Conservation (phyloP, 1,140 invertebrate species). For the Luehdorfia chinensis region DNA sequence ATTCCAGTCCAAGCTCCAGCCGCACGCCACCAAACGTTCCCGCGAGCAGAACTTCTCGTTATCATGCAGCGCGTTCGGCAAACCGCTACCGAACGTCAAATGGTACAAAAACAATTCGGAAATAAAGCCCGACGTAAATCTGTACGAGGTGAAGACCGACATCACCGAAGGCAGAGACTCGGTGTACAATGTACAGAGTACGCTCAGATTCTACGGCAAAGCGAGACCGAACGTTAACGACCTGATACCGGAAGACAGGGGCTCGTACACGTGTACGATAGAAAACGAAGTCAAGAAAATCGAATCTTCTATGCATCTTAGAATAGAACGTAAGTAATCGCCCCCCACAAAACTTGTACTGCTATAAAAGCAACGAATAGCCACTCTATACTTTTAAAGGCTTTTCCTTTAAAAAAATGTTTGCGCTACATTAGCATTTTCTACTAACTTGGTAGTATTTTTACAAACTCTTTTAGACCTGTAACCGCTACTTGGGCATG, state of each 20-base stretch:
- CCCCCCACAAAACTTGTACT: too few relatives aligned
- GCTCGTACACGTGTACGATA: conserved; percentile 91
- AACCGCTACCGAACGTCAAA: conserved; percentile 88
- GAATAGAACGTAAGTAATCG: conserved; percentile 88
- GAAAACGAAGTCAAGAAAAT: conserved; percentile 92
- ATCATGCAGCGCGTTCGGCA: conserved; percentile 90
- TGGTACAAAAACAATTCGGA: conserved; percentile 93
- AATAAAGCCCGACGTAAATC: conserved; percentile 83
- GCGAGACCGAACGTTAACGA: conserved; percentile 85
- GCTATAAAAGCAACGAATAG: too few relatives aligned
- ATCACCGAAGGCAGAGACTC: conserved; percentile 85
- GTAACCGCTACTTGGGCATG: too few relatives aligned
- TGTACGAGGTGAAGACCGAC: conserved; percentile 89
- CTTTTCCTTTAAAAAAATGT: too few relatives aligned
- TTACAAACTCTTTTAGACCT: too few relatives aligned
- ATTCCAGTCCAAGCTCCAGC: conserved; percentile 89
- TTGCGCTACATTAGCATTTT: too few relatives aligned
- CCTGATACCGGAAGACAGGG: conserved; percentile 88
- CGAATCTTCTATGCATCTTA: conserved; percentile 91
- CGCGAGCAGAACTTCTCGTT: conserved; percentile 89
- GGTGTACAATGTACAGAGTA: conserved; percentile 90
- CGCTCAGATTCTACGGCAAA: conserved; percentile 87
- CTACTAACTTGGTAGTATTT: background rate
- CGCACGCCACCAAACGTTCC: conserved; percentile 87
- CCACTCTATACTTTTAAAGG: too few relatives aligned